Percentiles rank a stretch among this genome's conserved stretches.
phyloP scores from a whole-genome alignment of 2,113 vertebrate species.

The Hydrochoerus hydrochaeris region DNA sequence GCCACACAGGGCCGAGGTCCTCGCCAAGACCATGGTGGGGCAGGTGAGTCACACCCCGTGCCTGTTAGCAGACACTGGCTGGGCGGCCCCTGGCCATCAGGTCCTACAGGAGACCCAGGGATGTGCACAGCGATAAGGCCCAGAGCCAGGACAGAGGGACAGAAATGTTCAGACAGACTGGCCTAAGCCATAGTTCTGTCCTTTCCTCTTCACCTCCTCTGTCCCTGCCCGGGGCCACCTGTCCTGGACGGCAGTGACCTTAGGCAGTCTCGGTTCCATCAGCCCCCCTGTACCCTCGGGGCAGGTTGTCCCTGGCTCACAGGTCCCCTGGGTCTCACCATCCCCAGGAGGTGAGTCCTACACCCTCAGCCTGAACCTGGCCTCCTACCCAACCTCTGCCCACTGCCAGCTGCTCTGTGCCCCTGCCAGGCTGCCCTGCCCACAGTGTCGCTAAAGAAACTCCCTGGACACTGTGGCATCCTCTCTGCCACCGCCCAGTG shows the following conservation, averaged over 20 bases:
- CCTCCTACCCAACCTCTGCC: not conserved
- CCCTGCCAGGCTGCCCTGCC: not conserved
- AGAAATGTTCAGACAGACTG: fast-evolving
- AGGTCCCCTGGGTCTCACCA: fast-evolving
- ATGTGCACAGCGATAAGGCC: not conserved
- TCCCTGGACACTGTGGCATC: not conserved
- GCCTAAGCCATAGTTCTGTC: not conserved
- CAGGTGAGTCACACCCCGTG: slow-evolving; percentile 86
- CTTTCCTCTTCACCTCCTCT: not conserved
- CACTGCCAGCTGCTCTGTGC: not conserved
- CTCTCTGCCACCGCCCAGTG: not conserved
- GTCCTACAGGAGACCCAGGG: not conserved
- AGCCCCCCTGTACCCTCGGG: not conserved
- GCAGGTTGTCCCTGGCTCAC: not conserved
- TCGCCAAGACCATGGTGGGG: slow-evolving; percentile 98
- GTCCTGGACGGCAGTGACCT: not conserved
- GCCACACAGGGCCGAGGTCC: slow-evolving; percentile 90
- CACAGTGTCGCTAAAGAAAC: not conserved
- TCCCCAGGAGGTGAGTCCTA: not conserved
- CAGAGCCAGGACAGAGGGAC: too few species aligned
- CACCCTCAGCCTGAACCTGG: fast-evolving
- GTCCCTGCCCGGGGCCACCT: not conserved
- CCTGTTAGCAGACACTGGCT: fast-evolving
- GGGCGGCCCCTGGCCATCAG: fast-evolving
- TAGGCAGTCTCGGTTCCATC: fast-evolving